A percentile compares a stretch with the other conserved stretches of the same genome.
Conservation (phyloP, 1,140 invertebrate genomes). For the Drosophila pseudoobscura region DNA sequence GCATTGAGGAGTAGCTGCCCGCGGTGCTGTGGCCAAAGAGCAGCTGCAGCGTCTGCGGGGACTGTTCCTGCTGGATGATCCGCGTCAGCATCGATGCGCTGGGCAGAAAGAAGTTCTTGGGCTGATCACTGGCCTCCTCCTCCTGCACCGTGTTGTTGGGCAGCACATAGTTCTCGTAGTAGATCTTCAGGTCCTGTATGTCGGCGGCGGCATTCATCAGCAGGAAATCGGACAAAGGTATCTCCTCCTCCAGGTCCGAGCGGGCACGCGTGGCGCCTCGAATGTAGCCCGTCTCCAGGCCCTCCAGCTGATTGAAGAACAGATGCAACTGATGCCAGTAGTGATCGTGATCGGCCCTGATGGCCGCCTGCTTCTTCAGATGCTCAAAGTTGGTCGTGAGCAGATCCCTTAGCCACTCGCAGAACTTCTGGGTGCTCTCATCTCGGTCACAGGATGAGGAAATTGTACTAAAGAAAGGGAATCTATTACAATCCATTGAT, state of each 20-base stretch:
- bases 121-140: slow-evolving; percentile 20
- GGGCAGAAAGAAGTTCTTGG: slow-evolving; percentile 76
- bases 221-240: slow-evolving; percentile 87
- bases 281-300: slow-evolving; percentile 88
- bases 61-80: slow-evolving; percentile 55
- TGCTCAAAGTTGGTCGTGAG: slow-evolving; percentile 86
- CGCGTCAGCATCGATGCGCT: slow-evolving; percentile 78
- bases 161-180: slow-evolving; percentile 79
- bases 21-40: slow-evolving; percentile 84
- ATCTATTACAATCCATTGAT: background rate
- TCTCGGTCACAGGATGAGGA: slow-evolving; percentile 87
- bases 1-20: slow-evolving; percentile 92
- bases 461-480: slow-evolving; percentile 84
- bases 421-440: slow-evolving; percentile 82
- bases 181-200: slow-evolving; percentile 86
- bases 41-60: slow-evolving; percentile 70
- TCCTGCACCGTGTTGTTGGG: slow-evolving; percentile 44
- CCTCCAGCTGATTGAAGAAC: slow-evolving; percentile 88
- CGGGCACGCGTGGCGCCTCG: slow-evolving; percentile 87
- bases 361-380: slow-evolving; percentile 87
- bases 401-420: slow-evolving; percentile 73
- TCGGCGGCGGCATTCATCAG: slow-evolving; percentile 91
- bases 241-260: slow-evolving; percentile 85
- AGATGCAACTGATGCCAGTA: slow-evolving; percentile 87
- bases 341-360: slow-evolving; percentile 87